phyloP scores from a whole-genome alignment of 2,797 vertebrate species.

The Cuculus canorus region DNA sequence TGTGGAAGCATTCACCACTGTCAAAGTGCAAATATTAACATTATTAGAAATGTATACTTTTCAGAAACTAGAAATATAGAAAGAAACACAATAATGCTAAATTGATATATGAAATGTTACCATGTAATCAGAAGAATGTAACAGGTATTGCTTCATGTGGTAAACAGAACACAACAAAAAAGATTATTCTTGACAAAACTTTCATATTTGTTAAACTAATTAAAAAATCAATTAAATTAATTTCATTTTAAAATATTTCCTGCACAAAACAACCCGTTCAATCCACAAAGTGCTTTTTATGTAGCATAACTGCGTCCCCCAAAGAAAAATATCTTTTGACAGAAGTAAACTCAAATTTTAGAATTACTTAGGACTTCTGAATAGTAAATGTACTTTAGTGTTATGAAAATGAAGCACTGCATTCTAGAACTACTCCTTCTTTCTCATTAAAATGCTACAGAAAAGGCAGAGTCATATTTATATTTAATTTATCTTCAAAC shows the following conservation, averaged over 20 bases:
- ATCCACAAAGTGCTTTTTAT: neutral
- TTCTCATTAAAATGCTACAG: neutral
- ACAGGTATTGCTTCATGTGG: neutral
- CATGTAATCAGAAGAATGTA: neutral
- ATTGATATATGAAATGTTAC: neutral
- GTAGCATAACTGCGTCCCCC: neutral
- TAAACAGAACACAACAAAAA: neutral
- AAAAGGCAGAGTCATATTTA: neutral
- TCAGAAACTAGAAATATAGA: neutral
- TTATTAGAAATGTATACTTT: neutral
- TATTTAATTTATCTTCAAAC: constrained; percentile 26
- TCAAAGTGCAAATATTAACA: neutral
- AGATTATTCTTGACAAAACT: neutral
- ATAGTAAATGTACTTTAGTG: neutral
- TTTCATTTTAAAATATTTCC: neutral
- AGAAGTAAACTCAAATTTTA: neutral
- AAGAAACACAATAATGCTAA: neutral
- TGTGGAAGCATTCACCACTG: neutral
- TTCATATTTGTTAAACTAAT: neutral
- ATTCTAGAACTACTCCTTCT: neutral
- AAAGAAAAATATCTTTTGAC: neutral
- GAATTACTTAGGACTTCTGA: neutral
- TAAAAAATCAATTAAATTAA: neutral
- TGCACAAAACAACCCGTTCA: neutral
- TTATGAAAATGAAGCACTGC: neutral